A percentile compares a stretch with the other conserved stretches of the same genome.
Conservation (phyloP, 2,888 invertebrate genomes). For the Dynastes grantii region DNA sequence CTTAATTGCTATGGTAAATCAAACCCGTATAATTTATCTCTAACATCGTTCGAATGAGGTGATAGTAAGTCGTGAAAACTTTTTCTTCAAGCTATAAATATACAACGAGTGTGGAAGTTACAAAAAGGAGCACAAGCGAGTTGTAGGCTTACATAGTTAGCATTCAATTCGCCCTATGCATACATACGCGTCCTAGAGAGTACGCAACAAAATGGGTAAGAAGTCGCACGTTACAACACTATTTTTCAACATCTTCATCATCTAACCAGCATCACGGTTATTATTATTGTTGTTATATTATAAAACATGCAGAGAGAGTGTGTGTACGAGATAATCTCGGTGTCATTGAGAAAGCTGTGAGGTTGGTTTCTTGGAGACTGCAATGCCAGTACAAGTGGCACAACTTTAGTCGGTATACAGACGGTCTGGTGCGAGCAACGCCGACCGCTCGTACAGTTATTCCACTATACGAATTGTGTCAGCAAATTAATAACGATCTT, state of each 20-base stretch:
- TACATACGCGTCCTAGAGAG: constrained; percentile 11
- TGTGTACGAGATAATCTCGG: constrained; percentile 59
- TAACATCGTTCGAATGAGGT: neutral
- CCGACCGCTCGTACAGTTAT: constrained; percentile 60
- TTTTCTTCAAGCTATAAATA: neutral
- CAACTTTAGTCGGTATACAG: constrained; percentile 59
- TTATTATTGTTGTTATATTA: constrained; percentile 27
- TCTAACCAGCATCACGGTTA: constrained; percentile 6
- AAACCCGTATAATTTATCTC: too few relatives aligned
- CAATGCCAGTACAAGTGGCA: constrained; percentile 64
- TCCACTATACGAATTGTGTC: constrained; percentile 57
- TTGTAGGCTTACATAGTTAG: neutral
- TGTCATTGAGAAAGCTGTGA: constrained; percentile 64
- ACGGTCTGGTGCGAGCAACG: constrained; percentile 55
- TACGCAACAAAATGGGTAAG: neutral
- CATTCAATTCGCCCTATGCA: neutral
- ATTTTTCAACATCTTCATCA: constrained; percentile 25
- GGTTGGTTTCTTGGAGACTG: constrained; percentile 60
- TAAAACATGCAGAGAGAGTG: constrained; percentile 59
- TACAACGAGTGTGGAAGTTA: neutral
- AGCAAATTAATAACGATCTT: constrained; percentile 53
- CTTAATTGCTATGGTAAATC: too few relatives aligned
- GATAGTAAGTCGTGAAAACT: neutral
- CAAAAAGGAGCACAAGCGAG: neutral
- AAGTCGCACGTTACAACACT: constrained; percentile 13